Evolutionary conservation across 2,113 vertebrate genomes (phyloP).

Genomic region (Eolophus roseicapilla): DNA sequence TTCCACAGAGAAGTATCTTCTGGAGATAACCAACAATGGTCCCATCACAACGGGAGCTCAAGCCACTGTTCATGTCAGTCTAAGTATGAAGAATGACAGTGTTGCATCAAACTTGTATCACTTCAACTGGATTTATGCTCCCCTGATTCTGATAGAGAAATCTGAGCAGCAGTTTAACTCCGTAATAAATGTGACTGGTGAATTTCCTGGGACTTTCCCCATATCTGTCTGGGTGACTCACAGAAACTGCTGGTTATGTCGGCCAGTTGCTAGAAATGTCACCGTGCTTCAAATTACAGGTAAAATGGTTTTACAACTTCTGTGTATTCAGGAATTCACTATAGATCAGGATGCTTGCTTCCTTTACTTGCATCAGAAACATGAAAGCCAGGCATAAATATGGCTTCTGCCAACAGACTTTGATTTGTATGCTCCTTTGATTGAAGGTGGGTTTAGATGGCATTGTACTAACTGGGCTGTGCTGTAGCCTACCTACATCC

Average conservation of each 20-base stretch:
- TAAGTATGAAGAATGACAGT: conserved; percentile 23
- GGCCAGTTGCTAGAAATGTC: conserved; percentile 41
- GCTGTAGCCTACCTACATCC: not conserved
- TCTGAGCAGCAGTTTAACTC: conserved; percentile 31
- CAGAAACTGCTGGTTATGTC: conserved; percentile 64
- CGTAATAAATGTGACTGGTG: not conserved
- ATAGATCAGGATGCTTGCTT: not conserved
- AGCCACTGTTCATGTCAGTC: conserved; percentile 55
- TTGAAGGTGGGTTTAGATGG: not conserved
- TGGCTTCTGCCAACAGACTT: not conserved
- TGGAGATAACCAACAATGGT: conserved; percentile 66
- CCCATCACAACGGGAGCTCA: conserved; percentile 71
- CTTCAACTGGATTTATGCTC: conserved; percentile 75
- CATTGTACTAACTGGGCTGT: not conserved
- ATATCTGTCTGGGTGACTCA: conserved; percentile 75
- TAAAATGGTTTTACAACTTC: not conserved
- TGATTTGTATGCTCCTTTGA: not conserved
- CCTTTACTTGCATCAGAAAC: not conserved
- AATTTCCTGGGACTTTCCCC: conserved; percentile 55
- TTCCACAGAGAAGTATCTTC: conserved; percentile 24
- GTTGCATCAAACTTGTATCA: not conserved
- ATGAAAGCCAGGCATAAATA: not conserved
- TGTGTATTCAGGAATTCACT: not conserved
- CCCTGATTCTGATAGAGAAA: conserved; percentile 67
- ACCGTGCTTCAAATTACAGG: conserved; percentile 69